These are phyloP conservation scores for Sitobion miscanthi DNA, from an alignment of 1,140 invertebrate species.

Conservation along the genomic window DNA sequence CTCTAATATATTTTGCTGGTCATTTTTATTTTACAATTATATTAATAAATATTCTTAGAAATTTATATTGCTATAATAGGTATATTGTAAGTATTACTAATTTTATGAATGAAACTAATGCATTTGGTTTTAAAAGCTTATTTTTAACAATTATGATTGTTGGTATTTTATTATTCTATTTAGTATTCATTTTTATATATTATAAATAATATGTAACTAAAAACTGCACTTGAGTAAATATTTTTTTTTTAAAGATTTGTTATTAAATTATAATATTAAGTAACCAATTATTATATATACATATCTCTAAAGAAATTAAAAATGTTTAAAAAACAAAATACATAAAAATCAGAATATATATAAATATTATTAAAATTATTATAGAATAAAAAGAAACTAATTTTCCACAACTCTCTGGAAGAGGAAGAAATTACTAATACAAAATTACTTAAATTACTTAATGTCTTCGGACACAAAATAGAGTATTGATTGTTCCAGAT, in stretches of 20 bases:
- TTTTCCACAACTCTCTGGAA: background rate
- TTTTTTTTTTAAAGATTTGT: too few relatives aligned
- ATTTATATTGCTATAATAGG: too few relatives aligned
- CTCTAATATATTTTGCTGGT: background rate
- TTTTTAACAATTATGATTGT: too few relatives aligned
- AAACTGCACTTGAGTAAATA: too few relatives aligned
- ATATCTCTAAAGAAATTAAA: background rate
- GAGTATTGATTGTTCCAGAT: background rate
- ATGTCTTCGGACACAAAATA: background rate
- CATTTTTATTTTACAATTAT: background rate
- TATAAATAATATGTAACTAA: too few relatives aligned
- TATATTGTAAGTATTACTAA: too few relatives aligned
- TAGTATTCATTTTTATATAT: too few relatives aligned
- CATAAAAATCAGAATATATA: background rate
- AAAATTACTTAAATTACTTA: background rate
- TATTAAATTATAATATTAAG: background rate
- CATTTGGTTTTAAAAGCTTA: too few relatives aligned
- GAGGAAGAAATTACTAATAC: background rate
- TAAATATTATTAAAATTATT: background rate
- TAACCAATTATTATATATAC: background rate
- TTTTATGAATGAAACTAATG: too few relatives aligned
- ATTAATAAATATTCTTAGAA: background rate
- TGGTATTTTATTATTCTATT: too few relatives aligned
- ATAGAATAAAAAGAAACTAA: background rate
- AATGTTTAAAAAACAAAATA: background rate